A percentile compares a stretch with the other conserved stretches of the same genome.
phyloP scores from a whole-genome alignment of 2,888 invertebrate genomes.

The Drosophila neonasuta region DNA sequence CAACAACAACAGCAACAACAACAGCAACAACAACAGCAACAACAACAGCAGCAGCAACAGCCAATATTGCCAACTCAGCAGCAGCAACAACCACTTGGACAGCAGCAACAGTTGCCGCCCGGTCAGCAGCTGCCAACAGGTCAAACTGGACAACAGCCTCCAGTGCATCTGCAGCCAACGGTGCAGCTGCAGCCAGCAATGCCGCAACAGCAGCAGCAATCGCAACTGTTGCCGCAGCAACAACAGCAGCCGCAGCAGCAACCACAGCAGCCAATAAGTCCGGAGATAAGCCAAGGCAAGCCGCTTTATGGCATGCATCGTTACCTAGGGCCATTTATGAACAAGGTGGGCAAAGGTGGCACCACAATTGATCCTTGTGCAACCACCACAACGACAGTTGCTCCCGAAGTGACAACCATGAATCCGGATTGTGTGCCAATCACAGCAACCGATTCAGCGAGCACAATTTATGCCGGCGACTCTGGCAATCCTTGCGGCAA shows the following conservation, averaged over 20 bases:
- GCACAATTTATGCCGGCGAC: background rate
- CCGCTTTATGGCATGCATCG: constrained; percentile 38
- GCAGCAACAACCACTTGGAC: constrained; percentile 1
- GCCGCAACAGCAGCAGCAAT: constrained; percentile 12
- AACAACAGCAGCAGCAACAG: background rate
- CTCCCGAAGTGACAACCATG: constrained; percentile 32
- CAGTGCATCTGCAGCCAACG: constrained; percentile 7
- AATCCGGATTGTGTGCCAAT: constrained; percentile 63
- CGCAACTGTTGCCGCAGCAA: constrained; percentile 17
- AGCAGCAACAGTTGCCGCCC: constrained; percentile 27
- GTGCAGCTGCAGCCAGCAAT: constrained; percentile 3
- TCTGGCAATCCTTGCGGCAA: constrained; percentile 11
- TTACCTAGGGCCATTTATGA: constrained; percentile 42
- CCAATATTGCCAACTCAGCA: constrained; percentile 6
- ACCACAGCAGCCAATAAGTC: constrained; percentile 11
- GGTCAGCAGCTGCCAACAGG: background rate
- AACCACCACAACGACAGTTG: background rate
- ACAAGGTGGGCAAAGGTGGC: constrained; percentile 39
- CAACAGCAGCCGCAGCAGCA: constrained; percentile 10
- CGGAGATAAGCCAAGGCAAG: background rate
- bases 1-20: background rate
- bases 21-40: constrained; percentile 16
- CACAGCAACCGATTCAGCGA: background rate
- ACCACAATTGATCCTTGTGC: constrained; percentile 25
- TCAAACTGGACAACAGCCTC: background rate